phyloP scores from a whole-genome alignment of 2,888 invertebrate genomes.

The Ischnura elegans region DNA sequence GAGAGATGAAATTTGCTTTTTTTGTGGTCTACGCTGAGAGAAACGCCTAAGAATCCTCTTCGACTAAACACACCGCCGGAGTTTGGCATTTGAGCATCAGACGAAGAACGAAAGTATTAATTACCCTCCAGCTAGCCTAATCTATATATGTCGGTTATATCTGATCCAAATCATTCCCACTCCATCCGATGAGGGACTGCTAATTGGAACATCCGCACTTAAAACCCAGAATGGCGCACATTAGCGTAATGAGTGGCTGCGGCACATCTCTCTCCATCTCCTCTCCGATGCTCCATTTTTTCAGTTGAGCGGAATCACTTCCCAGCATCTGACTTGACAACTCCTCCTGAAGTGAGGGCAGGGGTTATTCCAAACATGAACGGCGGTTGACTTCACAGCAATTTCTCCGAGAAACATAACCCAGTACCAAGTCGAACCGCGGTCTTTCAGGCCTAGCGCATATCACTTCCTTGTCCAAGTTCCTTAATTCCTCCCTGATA shows the following conservation, averaged over 20 bases:
- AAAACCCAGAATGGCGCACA: not conserved
- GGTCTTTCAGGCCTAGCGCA: too few species aligned
- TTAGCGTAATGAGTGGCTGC: conserved; percentile 54
- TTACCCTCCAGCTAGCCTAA: not conserved
- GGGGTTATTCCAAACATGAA: too few species aligned
- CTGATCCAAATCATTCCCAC: not conserved
- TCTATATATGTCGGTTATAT: not conserved
- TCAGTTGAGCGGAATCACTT: not conserved
- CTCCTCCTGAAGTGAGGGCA: too few species aligned
- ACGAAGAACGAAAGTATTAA: not conserved
- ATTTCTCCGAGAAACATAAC: too few species aligned
- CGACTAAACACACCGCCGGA: not conserved
- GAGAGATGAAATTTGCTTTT: too few species aligned
- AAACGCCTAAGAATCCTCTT: not conserved
- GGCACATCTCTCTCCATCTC: not conserved
- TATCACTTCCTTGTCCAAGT: too few species aligned
- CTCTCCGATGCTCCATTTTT: not conserved
- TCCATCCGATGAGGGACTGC: not conserved
- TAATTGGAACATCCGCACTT: conserved; percentile 40
- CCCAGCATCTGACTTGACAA: too few species aligned
- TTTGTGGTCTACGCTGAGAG: too few species aligned
- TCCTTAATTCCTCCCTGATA: too few species aligned
- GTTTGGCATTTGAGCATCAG: not conserved
- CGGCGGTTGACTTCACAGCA: too few species aligned
- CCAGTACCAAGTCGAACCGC: too few species aligned